Evolutionary conservation across 1,140 invertebrate species (phyloP).

Genomic region (Ceratosolen solmsi): DNA sequence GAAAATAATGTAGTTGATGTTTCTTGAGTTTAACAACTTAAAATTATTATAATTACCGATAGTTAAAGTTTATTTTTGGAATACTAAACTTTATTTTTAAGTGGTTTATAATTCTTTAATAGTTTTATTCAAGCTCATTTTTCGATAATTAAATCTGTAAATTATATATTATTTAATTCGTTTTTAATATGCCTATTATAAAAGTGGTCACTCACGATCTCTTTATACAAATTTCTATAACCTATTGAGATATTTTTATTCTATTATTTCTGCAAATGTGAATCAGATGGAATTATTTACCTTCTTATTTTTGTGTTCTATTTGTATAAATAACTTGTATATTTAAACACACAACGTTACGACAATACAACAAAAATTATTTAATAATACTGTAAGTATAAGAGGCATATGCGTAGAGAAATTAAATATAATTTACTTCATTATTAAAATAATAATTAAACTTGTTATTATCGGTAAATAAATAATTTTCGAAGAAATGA

Average conservation of each 20-base stretch:
- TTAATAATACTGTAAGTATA: neutral
- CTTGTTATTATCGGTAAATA: neutral
- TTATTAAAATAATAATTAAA: neutral
- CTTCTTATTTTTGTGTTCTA: neutral
- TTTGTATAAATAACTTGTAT: constrained; percentile 11
- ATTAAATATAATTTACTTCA: constrained; percentile 28
- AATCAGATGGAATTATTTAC: neutral
- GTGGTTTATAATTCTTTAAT: constrained; percentile 6
- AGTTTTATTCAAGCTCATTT: neutral
- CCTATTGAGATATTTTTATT: neutral
- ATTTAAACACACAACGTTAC: neutral
- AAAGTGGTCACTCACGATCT: neutral
- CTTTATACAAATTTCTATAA: neutral
- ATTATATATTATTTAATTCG: constrained; percentile 4
- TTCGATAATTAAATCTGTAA: neutral
- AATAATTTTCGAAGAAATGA: neutral
- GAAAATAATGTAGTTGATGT: neutral
- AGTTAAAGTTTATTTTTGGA: neutral
- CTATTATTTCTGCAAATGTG: neutral
- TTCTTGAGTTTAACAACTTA: neutral
- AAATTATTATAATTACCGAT: neutral
- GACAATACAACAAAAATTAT: neutral
- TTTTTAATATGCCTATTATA: constrained; percentile 4
- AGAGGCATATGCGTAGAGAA: neutral
- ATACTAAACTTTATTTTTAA: neutral